These are phyloP conservation scores for Cephalopholis sonnerati DNA, from an alignment of 2,113 vertebrate genomes.

Conservation along the genomic window DNA sequence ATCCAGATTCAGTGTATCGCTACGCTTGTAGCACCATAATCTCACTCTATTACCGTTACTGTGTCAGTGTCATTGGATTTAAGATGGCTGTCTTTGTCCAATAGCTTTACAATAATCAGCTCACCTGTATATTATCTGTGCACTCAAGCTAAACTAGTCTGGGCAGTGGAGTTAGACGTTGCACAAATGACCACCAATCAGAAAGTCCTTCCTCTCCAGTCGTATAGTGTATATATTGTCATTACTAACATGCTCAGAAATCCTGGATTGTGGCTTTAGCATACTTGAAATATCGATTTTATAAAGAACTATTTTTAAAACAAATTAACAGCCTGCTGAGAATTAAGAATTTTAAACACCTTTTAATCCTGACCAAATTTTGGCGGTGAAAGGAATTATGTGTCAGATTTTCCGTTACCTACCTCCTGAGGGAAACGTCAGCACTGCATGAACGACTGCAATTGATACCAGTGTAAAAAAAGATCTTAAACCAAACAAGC, in stretches of 20 bases:
- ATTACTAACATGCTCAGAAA: constrained; percentile 45
- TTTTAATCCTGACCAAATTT: constrained; percentile 45
- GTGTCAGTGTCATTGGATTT: too few species aligned
- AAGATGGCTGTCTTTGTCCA: too few species aligned
- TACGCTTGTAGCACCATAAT: constrained; percentile 12
- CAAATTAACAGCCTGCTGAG: constrained; percentile 80
- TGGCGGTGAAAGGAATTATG: constrained; percentile 50
- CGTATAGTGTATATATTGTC: constrained; percentile 18
- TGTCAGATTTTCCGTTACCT: constrained; percentile 67
- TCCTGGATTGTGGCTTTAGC: constrained; percentile 65
- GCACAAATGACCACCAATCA: constrained; percentile 39
- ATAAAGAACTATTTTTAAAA: constrained; percentile 72
- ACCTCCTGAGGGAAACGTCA: constrained; percentile 70
- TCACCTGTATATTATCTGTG: constrained; percentile 25
- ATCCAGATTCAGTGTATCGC: constrained; percentile 53
- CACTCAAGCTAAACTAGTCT: constrained; percentile 20
- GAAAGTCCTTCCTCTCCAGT: constrained; percentile 28
- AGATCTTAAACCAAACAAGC: constrained; percentile 65
- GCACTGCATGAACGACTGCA: constrained; percentile 65
- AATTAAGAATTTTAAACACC: constrained; percentile 59
- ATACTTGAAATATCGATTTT: constrained; percentile 80
- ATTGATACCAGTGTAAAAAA: constrained; percentile 54
- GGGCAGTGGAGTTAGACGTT: not conserved
- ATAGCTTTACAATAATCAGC: not conserved
- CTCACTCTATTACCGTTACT: too few species aligned